Conservation (phyloP, 2,113 vertebrate genomes). For the Lepus europaeus region DNA sequence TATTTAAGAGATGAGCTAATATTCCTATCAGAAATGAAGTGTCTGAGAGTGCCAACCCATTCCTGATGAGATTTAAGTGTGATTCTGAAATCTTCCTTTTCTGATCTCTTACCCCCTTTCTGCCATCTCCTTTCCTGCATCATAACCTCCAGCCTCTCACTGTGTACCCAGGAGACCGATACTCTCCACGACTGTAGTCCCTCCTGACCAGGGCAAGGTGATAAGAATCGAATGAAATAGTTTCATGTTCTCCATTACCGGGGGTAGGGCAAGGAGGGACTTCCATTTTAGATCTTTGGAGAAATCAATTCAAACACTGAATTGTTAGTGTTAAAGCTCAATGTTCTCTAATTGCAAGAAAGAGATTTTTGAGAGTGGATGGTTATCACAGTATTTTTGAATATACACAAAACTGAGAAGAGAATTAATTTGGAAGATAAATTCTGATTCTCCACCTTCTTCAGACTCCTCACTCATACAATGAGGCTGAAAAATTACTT, state of each 20-base stretch:
- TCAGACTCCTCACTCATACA: neutral
- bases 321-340: slow-evolving; percentile 19
- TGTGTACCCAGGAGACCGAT: neutral
- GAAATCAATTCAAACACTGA: neutral
- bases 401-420: neutral
- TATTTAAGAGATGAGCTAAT: neutral
- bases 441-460: neutral
- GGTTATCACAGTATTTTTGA: neutral
- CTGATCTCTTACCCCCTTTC: neutral
- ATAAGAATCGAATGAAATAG: neutral
- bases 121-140: neutral
- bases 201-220: neutral
- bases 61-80: neutral
- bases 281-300: slow-evolving; percentile 6
- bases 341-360: neutral
- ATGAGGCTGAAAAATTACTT: neutral
- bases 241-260: neutral
- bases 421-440: neutral
- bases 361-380: neutral
- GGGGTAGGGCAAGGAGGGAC: neutral
- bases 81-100: neutral
- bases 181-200: neutral
- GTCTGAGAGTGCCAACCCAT: neutral
- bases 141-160: neutral
- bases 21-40: neutral